Evolutionary conservation across 2,797 vertebrate species (phyloP).

Genomic region (Columba guinea): DNA sequence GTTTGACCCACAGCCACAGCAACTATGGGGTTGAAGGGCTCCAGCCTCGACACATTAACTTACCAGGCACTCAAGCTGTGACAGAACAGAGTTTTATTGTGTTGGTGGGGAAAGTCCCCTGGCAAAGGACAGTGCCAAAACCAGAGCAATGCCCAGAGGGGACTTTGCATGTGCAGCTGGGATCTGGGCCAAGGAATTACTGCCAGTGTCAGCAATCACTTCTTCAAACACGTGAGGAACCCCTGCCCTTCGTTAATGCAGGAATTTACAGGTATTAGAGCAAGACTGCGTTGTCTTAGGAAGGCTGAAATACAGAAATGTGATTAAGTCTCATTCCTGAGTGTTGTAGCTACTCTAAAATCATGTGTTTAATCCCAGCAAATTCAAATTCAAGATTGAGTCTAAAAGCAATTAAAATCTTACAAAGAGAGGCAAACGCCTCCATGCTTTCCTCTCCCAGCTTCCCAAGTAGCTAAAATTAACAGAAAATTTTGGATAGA

Average conservation of each 20-base stretch:
- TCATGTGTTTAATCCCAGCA: not conserved
- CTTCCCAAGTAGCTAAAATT: not conserved
- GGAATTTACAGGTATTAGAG: not conserved
- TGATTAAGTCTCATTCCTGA: not conserved
- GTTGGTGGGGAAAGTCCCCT: not conserved
- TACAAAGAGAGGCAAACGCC: not conserved
- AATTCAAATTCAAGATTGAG: not conserved
- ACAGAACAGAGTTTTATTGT: not conserved
- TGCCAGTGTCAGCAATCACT: not conserved
- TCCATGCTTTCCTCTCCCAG: not conserved
- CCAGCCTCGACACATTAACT: fast-evolving
- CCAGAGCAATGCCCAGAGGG: not conserved
- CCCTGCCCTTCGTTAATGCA: not conserved
- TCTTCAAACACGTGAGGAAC: not conserved
- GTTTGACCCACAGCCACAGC: not conserved
- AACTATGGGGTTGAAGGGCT: not conserved
- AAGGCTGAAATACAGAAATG: not conserved
- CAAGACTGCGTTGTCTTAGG: not conserved
- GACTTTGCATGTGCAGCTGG: not conserved
- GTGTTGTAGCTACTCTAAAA: not conserved
- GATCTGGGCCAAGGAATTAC: not conserved
- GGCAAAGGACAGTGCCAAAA: not conserved
- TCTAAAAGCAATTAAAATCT: constrained; percentile 8
- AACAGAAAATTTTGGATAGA: not conserved
- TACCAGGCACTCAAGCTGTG: not conserved